Base-by-base conservation (phyloP, 2,888 invertebrate genomes). In the Nowickia ferox region DNA sequence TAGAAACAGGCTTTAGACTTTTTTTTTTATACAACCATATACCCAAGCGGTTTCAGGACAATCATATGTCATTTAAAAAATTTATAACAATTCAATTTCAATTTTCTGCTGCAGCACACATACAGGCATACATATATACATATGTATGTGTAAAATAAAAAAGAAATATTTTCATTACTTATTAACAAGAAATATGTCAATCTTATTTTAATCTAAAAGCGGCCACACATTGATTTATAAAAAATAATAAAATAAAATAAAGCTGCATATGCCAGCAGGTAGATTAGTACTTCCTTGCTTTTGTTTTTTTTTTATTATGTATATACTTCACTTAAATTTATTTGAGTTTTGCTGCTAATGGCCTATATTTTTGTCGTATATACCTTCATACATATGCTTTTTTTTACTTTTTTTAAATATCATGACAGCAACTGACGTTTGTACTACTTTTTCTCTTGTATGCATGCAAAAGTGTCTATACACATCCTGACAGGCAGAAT, bases 341-440 rank as follows among this genome's bases (percentile, higher is more conserved):
- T 59, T 9, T 59, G 40, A 40, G n/a, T 38, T 59, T 59, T n/a
- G 30, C 38, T 53, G 19, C 19, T 53, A 53, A 17, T 59, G n/a
- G 4, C 5, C 9, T 61, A 61, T 17, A n/a, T 48, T 10, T 48
- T 38, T 68, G 9, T n/a, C n/a, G 17, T 17, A 11, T 15, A 38
- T 53, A 40, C 3, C 53, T 17, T 10, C 17, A n/a, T 40, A 13
- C 13, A 1, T 19, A 2, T 44, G 0, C 42, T 4, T 19, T 44
- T 48, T 9, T 59, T 48, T 30, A 13, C 30, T 30, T 30, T 30
- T 51, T 44, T 38, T 48, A 81, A 68, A 69, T 75, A 53, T 61
- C 81, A 69, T 68, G 61, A 22, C 15, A 68, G 53, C 61, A 81
- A 75, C 75, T 81, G 81, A 81, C 81, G 69, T 81, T 53, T 69